These are phyloP conservation scores for Melanostigma gelatinosum DNA, from an alignment of 2,113 vertebrate species.

Conservation along the genomic window DNA sequence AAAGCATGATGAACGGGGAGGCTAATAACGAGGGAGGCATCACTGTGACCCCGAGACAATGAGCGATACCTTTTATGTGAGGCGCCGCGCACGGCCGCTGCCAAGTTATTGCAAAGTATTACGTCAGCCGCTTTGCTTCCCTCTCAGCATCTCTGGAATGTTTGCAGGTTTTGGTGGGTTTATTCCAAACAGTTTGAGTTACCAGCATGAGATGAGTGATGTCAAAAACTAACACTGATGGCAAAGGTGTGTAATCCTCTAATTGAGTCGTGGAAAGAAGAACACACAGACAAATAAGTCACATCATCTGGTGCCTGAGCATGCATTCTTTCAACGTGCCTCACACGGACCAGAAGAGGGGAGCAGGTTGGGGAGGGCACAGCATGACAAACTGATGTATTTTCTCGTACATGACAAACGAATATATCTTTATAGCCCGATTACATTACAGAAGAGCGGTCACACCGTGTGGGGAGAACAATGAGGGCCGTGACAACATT, in stretches of 20 bases:
- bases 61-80: not conserved
- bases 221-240: slow-evolving; percentile 48
- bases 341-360: slow-evolving; percentile 16
- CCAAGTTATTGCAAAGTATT: slow-evolving; percentile 11
- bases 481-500: slow-evolving; percentile 17
- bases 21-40: slow-evolving; percentile 22
- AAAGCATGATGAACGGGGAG: slow-evolving; percentile 19
- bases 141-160: slow-evolving; percentile 16
- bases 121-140: slow-evolving; percentile 4
- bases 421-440: slow-evolving; percentile 31
- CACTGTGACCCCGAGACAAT: slow-evolving; percentile 7
- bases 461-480: slow-evolving; percentile 15
- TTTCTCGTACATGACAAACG: slow-evolving; percentile 1
- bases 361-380: not conserved
- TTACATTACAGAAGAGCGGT: slow-evolving; percentile 20
- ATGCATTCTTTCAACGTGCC: slow-evolving; percentile 39
- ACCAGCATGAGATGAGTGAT: slow-evolving; percentile 23
- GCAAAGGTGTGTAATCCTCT: slow-evolving; percentile 30
- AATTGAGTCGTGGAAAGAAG: slow-evolving; percentile 50
- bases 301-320: slow-evolving; percentile 16
- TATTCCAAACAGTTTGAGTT: slow-evolving; percentile 31
- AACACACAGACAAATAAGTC: slow-evolving; percentile 39
- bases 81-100: not conserved
- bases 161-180: not conserved
- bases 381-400: slow-evolving; percentile 16